Conservation (phyloP, 2,888 invertebrate genomes). For the Blastobasis adustella region DNA sequence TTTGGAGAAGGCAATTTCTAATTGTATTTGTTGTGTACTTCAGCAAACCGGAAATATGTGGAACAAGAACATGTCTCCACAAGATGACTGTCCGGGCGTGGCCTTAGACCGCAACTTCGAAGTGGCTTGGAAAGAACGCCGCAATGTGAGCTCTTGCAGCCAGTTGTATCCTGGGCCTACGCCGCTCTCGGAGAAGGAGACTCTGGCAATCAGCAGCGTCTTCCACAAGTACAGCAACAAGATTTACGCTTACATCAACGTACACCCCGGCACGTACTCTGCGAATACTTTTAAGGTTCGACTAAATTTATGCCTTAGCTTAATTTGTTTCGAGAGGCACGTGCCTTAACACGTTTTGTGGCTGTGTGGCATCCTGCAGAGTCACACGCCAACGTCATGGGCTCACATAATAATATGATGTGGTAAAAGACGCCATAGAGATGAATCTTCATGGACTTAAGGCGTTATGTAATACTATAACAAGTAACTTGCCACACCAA, state of each 20-base stretch:
- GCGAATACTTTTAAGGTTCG: slow-evolving; percentile 33
- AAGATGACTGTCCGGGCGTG: slow-evolving; percentile 45
- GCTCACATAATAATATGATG: no score
- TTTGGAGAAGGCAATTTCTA: no score
- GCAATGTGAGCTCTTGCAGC: slow-evolving; percentile 35
- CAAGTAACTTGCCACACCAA: no score
- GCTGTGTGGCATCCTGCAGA: no score
- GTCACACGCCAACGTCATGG: no score
- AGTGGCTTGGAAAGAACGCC: slow-evolving; percentile 37
- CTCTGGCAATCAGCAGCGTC: slow-evolving; percentile 40
- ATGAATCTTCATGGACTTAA: no score
- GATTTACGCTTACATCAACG: slow-evolving; percentile 48
- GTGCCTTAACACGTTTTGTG: no score
- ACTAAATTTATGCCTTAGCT: not conserved
- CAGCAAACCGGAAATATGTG: slow-evolving; percentile 17
- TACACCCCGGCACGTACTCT: slow-evolving; percentile 35
- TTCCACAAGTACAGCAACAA: slow-evolving; percentile 48
- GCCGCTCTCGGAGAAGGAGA: slow-evolving; percentile 52
- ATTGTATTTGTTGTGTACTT: no score
- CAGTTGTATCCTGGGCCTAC: slow-evolving; percentile 41
- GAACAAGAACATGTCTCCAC: slow-evolving; percentile 49
- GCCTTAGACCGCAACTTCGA: slow-evolving; percentile 57
- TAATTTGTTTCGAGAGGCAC: no score
- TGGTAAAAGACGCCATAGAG: no score
- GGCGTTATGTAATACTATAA: no score